Evolutionary conservation across 2,113 vertebrate genomes (phyloP), one percentile per base, ranked within the genome.

Genomic region (Tretioscincus oriximinensis): DNA sequence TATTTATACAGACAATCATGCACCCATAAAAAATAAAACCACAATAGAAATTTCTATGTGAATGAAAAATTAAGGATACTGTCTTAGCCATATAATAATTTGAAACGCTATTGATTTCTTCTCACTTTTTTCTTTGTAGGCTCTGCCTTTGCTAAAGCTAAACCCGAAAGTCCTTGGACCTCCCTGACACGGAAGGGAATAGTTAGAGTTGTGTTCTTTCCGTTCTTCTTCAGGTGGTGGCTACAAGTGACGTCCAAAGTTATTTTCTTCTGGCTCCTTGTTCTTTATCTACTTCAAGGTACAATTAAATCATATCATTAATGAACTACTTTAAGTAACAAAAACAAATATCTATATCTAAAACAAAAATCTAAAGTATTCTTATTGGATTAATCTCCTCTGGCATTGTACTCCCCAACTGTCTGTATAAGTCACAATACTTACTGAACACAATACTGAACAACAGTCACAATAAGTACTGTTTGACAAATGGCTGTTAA

Each of bases 151-250:
- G 98, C 98, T 80, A 99, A 99, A 90, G 98, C 98, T 91, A 99
- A 99, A 92, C 98, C 98, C 12, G 98, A 99, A 96, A 99, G 98
- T 89, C 98, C 98, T 4, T 99, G 98, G 98, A 99, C 98, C 7
- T 98, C 98, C 49, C 94, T 99, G 92, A 99, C 98, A 74, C 95
- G 98, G 90, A 99, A 99, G 86, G 98, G 98, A 86, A 97, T 99
- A 41, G 98, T 99, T 89, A 93, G 98, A 87, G 98, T 99, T 65
- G 97, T 99, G 76, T 97, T 98, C 94, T 99, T 99, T 91, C 98
- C 98, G 0, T 98, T 99, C 94, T 99, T 99, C 94, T 99, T 96
- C 88, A 95, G 95, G 78, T 99, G 98, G 98, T 99, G 98, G 98
- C 97, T 98, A 89, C 98, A 99, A 96, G 98, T 99, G 86, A 99